Evolutionary conservation across 2,888 invertebrate species (phyloP), one percentile per base, ranked within the genome.

Genomic region (Osedax frankpressi): DNA sequence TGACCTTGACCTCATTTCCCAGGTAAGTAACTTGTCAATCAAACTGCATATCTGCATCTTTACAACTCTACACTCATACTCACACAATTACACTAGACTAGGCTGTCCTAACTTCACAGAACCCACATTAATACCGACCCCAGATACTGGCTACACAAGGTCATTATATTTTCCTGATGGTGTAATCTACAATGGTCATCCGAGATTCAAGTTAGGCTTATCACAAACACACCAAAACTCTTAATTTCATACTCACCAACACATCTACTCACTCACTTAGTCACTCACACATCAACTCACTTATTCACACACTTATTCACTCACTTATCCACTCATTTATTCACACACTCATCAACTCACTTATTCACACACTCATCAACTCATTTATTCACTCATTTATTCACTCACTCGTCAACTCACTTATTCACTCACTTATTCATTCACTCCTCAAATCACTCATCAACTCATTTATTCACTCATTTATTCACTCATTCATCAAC

Each of bases 101-200:
- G 98, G 98, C 19, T 91, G 92, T 82, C 89, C 89, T 74, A 88
- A 90, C 80, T 98, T 96, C 85, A 94, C 95, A 27, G 88, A 88
- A 81, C 98, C 98, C 0, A 84, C 89, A 0, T 70, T 77, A 2
- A 74, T 76, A 11, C 80, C 84, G 0, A 80, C 79, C 11, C 84
- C 84, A 6, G 71, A 77, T n/a, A 74, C 75, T 25, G 90, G 92
- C 71, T 90, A 91, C 0, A 91, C 95, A 0, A 88, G 88, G 77
- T 96, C 87, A 2, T 78, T 87, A 19, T 99, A 92, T 86, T 94
- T 94, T 83, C 95, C 98, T 0, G 95, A 97, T 84, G 91, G 93
- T 79, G 94, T 90, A 28, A 95, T 97, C 80, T 96, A 89, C 83
- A 89, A 89, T 1, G 94, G 93, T n/a, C 98, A 98, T 87, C 97